Evolutionary conservation across 2,888 invertebrate genomes (phyloP), one percentile per base, ranked within the genome.

Genomic region (Erebia ligea): DNA sequence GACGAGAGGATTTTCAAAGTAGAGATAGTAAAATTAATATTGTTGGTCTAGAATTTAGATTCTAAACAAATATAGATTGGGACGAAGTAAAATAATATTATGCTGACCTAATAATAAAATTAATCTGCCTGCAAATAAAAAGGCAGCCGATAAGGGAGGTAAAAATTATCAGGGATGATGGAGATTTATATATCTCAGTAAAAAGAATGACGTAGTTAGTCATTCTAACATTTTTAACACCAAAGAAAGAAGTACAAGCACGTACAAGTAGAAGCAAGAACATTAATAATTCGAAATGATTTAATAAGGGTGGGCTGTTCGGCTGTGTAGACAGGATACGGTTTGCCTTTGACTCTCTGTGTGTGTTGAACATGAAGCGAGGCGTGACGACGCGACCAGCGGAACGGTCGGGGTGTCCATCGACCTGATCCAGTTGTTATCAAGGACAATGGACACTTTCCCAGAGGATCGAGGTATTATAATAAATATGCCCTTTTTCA

Each of bases 401-500:
- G 89, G 86, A 89, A 90, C 89, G 68, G 62, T 67, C 73, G 76
- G 86, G 86, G 87, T 87, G 88, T 83, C 80, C 72, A 50, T 45
- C 68, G 72, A 74, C 73, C 73, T 69, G 69, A 74, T 74, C 74
- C 70, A 74, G 68, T 74, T 74, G 59, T 21, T 69, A 69, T 70
- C 72, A 74, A 74, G 74, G 72, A 72, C 74, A 70, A 65, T 62
- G 45, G 17, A 63, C 61, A 73, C 72, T 74, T 74, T 74, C 73
- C 64, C 69, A 65, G 45, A 65, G 69, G 68, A 69, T 70, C 61
- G 17, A 52, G 67, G 21, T 21, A 1, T 15, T 54, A 42, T 8
- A 40, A 52, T 58, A 48, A 34, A 59, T 48, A 19, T 15, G 6
- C 9, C 48, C n/a, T 21, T 10, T 25, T 21, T 19, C 21, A 56